A percentile compares a stretch with the other conserved stretches of the same genome.
These are phyloP conservation scores for Athalia rosae DNA, from an alignment of 2,888 invertebrate species.

Conservation along the genomic window DNA sequence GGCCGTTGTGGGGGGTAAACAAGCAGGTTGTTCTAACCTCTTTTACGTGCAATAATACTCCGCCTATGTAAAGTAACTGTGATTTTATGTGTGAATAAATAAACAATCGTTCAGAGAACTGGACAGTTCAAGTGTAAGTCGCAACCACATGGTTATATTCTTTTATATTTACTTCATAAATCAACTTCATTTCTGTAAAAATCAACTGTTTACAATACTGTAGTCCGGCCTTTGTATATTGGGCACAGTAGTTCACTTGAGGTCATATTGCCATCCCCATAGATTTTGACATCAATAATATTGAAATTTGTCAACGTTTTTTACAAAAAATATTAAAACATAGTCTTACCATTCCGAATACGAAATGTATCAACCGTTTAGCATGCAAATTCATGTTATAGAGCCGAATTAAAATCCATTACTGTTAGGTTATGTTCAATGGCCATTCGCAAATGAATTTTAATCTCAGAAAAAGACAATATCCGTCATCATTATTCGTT, in stretches of 20 bases:
- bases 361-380: too few species aligned
- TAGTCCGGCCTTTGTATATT: slow-evolving; percentile 57
- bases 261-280: slow-evolving; percentile 54
- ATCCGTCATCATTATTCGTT: not conserved
- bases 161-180: slow-evolving; percentile 11
- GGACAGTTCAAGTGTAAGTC: not conserved
- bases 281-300: not conserved
- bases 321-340: not conserved
- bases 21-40: slow-evolving; percentile 67
- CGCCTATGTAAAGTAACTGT: not conserved
- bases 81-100: slow-evolving; percentile 6
- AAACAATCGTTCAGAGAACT: not conserved
- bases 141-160: not conserved
- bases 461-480: not conserved
- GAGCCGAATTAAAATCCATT: too few species aligned
- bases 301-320: not conserved
- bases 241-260: slow-evolving; percentile 61
- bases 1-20: slow-evolving; percentile 66
- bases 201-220: slow-evolving; percentile 59
- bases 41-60: slow-evolving; percentile 55
- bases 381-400: too few species aligned
- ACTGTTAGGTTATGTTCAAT: slow-evolving; percentile 20
- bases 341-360: not conserved
- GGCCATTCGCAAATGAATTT: not conserved
- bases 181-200: slow-evolving; percentile 45